Percentiles rank a stretch among this genome's conserved stretches.
Evolutionary conservation across 2,888 invertebrate species (phyloP).

Genomic region (Halocaridina rubra): DNA sequence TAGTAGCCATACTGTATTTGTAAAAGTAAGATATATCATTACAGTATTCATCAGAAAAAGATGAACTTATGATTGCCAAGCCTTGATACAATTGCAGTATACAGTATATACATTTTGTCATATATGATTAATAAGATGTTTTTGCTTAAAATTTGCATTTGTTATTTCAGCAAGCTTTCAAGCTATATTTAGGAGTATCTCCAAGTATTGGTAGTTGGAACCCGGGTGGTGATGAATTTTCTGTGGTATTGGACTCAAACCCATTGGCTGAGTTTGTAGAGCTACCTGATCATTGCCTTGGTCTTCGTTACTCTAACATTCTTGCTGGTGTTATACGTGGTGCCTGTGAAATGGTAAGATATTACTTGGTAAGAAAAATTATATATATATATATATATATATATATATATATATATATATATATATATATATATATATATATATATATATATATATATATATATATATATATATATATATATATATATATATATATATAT

Average conservation of each 20-base stretch:
- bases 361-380: background rate
- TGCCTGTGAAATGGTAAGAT: constrained; percentile 92
- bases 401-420: background rate
- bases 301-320: constrained; percentile 90
- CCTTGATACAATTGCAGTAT: too few species aligned
- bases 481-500: background rate
- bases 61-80: too few species aligned
- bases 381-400: background rate
- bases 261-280: constrained; percentile 98
- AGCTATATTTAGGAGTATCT: constrained; percentile 85
- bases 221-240: constrained; percentile 94
- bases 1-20: too few species aligned
- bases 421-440: background rate
- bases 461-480: background rate
- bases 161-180: constrained; percentile 73
- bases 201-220: constrained; percentile 96
- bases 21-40: too few species aligned
- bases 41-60: too few species aligned
- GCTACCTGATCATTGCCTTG: constrained; percentile 82
- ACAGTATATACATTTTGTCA: too few species aligned
- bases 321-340: constrained; percentile 85
- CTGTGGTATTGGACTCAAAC: constrained; percentile 92
- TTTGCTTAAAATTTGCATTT: too few species aligned
- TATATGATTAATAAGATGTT: too few species aligned
- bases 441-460: background rate